phyloP scores from a whole-genome alignment of 1,140 invertebrate species.

The Catajapyx aquilonaris region DNA sequence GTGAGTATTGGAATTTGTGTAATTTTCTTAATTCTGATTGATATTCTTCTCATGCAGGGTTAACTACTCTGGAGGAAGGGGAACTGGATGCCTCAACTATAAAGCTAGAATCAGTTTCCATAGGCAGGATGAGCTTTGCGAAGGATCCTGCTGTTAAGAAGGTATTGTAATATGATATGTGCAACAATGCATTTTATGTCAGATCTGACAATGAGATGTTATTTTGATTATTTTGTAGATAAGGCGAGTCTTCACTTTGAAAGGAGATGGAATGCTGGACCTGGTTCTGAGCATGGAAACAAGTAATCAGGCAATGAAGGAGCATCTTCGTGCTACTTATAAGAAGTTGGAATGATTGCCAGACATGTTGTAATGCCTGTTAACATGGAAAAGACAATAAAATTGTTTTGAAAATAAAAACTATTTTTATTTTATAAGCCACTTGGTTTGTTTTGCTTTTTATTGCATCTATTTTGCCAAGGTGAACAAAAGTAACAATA shows the following conservation, averaged over 20 bases:
- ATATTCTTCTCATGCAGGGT: slow-evolving; percentile 14
- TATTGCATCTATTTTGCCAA: too few species aligned
- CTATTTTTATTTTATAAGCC: too few species aligned
- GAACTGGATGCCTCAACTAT: slow-evolving; percentile 17
- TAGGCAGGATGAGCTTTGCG: slow-evolving; percentile 27
- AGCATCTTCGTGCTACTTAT: slow-evolving; percentile 34
- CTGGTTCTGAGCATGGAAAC: slow-evolving; percentile 34
- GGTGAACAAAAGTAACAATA: too few species aligned
- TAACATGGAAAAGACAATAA: too few species aligned
- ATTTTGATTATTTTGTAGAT: slow-evolving; percentile 15
- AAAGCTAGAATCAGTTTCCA: slow-evolving; percentile 22
- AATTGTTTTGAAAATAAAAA: too few species aligned
- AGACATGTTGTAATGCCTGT: too few species aligned
- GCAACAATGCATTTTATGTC: slow-evolving; percentile 1
- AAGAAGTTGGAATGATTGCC: too few species aligned
- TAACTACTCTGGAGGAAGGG: slow-evolving; percentile 34
- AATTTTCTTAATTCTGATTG: neutral
- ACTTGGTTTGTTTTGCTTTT: too few species aligned
- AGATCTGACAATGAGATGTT: slow-evolving; percentile 2
- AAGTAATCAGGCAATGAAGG: slow-evolving; percentile 25
- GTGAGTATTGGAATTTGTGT: slow-evolving; percentile 10
- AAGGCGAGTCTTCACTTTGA: slow-evolving; percentile 22
- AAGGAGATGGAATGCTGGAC: slow-evolving; percentile 25
- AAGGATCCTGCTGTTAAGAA: slow-evolving; percentile 28
- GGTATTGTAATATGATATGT: too few species aligned